These are phyloP conservation scores for Carassius gibelio DNA, from an alignment of 2,113 vertebrate genomes.

Conservation along the genomic window DNA sequence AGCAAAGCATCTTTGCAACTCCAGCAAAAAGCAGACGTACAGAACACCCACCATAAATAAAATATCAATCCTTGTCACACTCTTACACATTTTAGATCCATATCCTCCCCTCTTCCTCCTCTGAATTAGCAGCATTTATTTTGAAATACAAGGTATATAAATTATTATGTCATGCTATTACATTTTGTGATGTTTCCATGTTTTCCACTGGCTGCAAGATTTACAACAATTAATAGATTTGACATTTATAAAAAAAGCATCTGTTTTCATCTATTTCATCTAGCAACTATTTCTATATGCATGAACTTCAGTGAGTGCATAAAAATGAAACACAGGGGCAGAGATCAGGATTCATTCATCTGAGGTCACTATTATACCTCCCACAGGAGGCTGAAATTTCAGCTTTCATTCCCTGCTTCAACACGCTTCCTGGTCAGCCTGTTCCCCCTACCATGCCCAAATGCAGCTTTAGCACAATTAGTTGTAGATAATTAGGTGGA, in stretches of 20 bases:
- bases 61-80: conserved; percentile 22
- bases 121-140: not conserved
- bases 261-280: not conserved
- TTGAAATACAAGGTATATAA: not conserved
- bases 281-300: not conserved
- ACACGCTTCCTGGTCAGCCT: not conserved
- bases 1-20: conserved; percentile 40
- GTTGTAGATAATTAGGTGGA: conserved; percentile 46
- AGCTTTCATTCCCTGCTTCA: not conserved
- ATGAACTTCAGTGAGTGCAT: not conserved
- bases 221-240: conserved; percentile 7
- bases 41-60: conserved; percentile 50
- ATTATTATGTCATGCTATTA: not conserved
- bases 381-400: not conserved
- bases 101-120: not conserved
- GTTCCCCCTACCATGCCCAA: not conserved
- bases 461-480: conserved; percentile 46
- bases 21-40: conserved; percentile 6
- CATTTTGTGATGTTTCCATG: not conserved
- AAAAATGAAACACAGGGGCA: not conserved
- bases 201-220: too few species aligned
- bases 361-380: conserved; percentile 9
- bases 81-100: conserved; percentile 1
- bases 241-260: conserved; percentile 16
- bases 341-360: conserved; percentile 23